phyloP scores from a whole-genome alignment of 2,888 invertebrate species.

The Pseudoips prasinana region DNA sequence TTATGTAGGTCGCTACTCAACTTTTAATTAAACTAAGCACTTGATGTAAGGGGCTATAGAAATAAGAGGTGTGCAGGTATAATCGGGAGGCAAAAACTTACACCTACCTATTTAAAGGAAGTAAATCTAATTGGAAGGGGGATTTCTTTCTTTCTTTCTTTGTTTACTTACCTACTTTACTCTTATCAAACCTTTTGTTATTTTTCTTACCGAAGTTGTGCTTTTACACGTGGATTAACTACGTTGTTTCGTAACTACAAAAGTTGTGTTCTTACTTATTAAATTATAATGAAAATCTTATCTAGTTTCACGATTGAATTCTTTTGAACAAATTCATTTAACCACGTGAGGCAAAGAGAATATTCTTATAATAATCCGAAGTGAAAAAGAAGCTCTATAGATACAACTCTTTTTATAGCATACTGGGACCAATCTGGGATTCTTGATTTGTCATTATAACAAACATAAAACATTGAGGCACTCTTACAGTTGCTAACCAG shows the following conservation, averaged over 20 bases:
- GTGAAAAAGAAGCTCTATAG: no score
- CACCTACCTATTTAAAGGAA: slow-evolving; percentile 35
- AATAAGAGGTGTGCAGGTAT: slow-evolving; percentile 22
- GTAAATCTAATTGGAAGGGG: slow-evolving; percentile 39
- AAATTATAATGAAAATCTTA: no score
- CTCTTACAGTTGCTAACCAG: no score
- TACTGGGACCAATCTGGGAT: no score
- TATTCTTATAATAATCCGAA: no score
- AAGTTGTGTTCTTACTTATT: no score
- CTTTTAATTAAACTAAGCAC: slow-evolving; percentile 34
- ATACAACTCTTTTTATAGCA: no score
- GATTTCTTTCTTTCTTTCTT: slow-evolving; percentile 33
- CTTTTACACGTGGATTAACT: slow-evolving; percentile 19
- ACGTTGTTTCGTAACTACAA: background rate
- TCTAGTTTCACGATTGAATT: no score
- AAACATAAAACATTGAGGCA: no score
- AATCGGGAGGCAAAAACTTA: slow-evolving; percentile 32
- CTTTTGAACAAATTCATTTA: no score
- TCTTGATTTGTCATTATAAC: no score
- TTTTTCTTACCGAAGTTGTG: slow-evolving; percentile 23
- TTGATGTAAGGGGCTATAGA: slow-evolving; percentile 13
- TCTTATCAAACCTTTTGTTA: slow-evolving; percentile 38
- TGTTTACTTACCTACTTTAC: slow-evolving; percentile 28
- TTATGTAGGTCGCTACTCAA: slow-evolving; percentile 25
- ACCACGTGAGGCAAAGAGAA: no score